Conservation (phyloP, 2,888 invertebrate species). For the Pecten maximus region DNA sequence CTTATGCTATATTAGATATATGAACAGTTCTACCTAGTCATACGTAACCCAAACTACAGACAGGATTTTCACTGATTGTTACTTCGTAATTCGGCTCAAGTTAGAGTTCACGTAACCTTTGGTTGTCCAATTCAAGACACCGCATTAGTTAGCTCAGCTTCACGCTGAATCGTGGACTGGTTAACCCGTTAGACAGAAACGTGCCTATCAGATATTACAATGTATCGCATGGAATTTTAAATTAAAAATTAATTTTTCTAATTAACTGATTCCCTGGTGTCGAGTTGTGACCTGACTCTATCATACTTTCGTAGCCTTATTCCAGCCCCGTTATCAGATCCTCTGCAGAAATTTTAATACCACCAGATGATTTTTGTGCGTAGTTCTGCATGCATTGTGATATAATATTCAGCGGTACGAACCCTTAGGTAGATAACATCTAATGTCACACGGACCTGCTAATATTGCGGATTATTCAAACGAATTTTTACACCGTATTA, state of each 20-base stretch:
- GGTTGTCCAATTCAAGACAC: too few relatives aligned
- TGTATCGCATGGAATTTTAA: not conserved
- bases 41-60: too few relatives aligned
- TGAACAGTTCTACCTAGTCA: too few relatives aligned
- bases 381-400: not conserved
- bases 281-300: not conserved
- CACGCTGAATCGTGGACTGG: not conserved
- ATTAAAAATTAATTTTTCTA: conserved; percentile 22
- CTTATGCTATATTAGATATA: too few relatives aligned
- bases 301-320: not conserved
- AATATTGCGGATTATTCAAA: not conserved
- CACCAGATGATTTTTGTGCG: not conserved
- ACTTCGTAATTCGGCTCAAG: too few relatives aligned
- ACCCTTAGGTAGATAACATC: not conserved
- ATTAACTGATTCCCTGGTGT: not conserved
- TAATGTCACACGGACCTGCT: not conserved
- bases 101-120: too few relatives aligned
- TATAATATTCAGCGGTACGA: not conserved
- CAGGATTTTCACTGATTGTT: too few relatives aligned
- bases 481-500: not conserved
- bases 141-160: too few relatives aligned
- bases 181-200: not conserved
- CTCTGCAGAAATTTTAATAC: not conserved
- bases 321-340: not conserved
- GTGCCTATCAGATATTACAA: not conserved